Base-by-base conservation (phyloP, 2,888 invertebrate genomes). In the Bellardia pandia region DNA sequence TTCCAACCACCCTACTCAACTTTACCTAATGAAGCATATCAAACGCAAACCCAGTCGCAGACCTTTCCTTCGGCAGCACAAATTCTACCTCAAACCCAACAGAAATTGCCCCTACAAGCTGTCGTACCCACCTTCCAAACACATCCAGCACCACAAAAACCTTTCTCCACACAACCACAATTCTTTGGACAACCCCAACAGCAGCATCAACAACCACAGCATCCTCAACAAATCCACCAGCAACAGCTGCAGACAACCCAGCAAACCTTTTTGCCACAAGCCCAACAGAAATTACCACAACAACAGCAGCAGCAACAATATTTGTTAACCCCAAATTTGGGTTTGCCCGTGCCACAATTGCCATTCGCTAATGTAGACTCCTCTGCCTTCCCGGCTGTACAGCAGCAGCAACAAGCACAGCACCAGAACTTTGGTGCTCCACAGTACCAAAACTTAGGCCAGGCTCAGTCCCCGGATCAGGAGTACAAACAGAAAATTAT, bases 401-500 rank as follows among this genome's bases (percentile, higher is more conserved):
- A 81, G 11, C 77, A 77, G 0, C 88, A 87, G 9, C 88, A 87
- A 62, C 90, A 89, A 14, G 87, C 88, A 9, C 92, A 90, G 14
- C 90, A 88, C 23, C 90, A 88, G 71, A 89, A 88, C 23, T 91
- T 89, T 75, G 85, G 89, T 0, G 88, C 80, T 56, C 89, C 88
- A 45, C 91, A 86, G 14, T 89, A 82, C 83, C 69, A 68, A 8
- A 88, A 75, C 76, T 77, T 66, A 0, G 81, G 86, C 0, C 88
- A 76, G 2, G 40, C 89, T 5, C 91, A 90, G 58, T 87, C 90
- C 0, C 88, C 91, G 0, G 96, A 96, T 89, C 95, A 96, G 68
- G 95, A 96, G 89, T 96, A 97, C 89, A 95, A 96, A 89, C 96
- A 96, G 90, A 95, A 96, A 88, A 95, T 96, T 5, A 96, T 96